phyloP scores from a whole-genome alignment of 2,888 invertebrate species.

The Dicyrtomina minuta region DNA sequence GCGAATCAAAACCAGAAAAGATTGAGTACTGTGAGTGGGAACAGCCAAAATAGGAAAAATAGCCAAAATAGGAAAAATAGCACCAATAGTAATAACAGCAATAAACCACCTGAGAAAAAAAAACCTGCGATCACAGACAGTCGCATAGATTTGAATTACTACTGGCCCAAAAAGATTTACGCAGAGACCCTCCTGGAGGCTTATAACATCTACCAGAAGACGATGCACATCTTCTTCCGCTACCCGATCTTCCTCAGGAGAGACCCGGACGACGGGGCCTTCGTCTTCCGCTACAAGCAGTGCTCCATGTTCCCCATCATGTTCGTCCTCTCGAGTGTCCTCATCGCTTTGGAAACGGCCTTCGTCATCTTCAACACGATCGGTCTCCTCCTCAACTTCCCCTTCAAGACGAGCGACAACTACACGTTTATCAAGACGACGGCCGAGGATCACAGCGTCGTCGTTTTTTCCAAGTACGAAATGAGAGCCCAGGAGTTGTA shows the following conservation, averaged over 20 bases:
- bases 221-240: conserved; percentile 19
- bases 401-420: neutral
- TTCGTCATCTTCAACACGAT: neutral
- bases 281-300: conserved; percentile 5
- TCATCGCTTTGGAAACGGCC: neutral
- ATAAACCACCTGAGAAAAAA: no score
- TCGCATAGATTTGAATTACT: neutral
- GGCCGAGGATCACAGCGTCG: neutral
- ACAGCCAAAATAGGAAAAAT: no score
- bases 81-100: no score
- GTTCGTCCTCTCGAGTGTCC: neutral
- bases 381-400: conserved; percentile 12
- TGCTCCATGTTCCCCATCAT: conserved; percentile 6
- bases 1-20: no score
- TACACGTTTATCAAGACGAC: neutral
- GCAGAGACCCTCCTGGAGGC: conserved; percentile 2
- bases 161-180: conserved; percentile 2
- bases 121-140: no score
- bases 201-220: neutral
- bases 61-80: no score
- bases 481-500: conserved; percentile 12
- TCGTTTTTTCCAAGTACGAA: neutral
- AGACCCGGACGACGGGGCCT: conserved; percentile 9
- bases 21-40: no score
- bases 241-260: conserved; percentile 11